Conservation (phyloP, 2,888 invertebrate species). For the Baronia brevicornis region DNA sequence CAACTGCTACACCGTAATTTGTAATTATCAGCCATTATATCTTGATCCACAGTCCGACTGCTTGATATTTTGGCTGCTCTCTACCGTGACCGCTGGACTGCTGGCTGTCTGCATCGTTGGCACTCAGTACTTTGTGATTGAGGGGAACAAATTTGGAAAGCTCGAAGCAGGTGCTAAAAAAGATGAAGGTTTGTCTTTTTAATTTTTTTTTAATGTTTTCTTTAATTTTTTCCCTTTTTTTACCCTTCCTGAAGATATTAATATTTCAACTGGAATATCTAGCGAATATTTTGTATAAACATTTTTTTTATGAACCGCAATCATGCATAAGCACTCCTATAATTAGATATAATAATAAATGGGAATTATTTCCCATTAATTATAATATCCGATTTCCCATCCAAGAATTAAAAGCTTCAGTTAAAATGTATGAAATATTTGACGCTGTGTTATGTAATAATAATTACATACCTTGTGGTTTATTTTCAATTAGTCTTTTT, state of each 20-base stretch:
- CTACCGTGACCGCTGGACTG: constrained; percentile 79
- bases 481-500: too few relatives aligned
- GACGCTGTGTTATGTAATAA: too few relatives aligned
- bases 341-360: too few relatives aligned
- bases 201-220: constrained; percentile 4
- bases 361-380: too few relatives aligned
- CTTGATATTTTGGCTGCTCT: constrained; percentile 78
- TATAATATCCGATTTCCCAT: too few relatives aligned
- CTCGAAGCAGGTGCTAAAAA: constrained; percentile 50
- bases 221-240: constrained; percentile 18
- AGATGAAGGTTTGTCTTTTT: constrained; percentile 60
- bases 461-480: too few relatives aligned
- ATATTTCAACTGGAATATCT: constrained; percentile 1
- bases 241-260: constrained; percentile 6
- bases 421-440: too few relatives aligned
- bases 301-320: too few relatives aligned
- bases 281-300: constrained; percentile 8
- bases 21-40: constrained; percentile 1
- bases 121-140: constrained; percentile 80
- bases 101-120: constrained; percentile 78
- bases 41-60: constrained; percentile 74
- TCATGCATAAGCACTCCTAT: too few relatives aligned
- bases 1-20: constrained; percentile 2
- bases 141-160: constrained; percentile 80
- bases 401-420: too few relatives aligned